Base-by-base conservation (phyloP, 2,113 vertebrate genomes). In the Eublepharis macularius region DNA sequence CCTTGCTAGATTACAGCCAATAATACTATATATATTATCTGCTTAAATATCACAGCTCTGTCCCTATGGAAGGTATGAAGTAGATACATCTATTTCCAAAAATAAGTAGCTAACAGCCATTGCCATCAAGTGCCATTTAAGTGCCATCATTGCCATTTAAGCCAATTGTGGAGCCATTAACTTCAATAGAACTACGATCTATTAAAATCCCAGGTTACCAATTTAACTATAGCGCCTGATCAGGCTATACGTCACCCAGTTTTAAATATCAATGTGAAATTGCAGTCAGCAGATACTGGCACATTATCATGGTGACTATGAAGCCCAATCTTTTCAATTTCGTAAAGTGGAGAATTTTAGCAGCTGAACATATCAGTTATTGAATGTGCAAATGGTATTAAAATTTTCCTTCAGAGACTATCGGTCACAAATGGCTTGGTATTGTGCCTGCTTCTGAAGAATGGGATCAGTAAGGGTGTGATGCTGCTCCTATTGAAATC, bases 341-440 rank as follows among this genome's bases (percentile, higher is more conserved):
- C 29, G 2, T 83, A 78, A 66, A 79, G 26, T 47, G 41, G 26
- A 70, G 66, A 51, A 63, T 49, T 73, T 49, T 12, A 83, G 13
- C 68, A 79, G 54, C 29, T 65, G 60, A 79, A 19, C 5, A 49
- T 66, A 79, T 32, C 65, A 57, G 43, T 74, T 83, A 79, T 34
- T 83, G 81, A 80, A 72, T 66, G 47, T 43, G 10, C 14, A 66
- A 66, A 66, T 86, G 45, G 63, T 51, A 86, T 76, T 13, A 74
- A n/a, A 41, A 80, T 75, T 75, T 66, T 39, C 69, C 19, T 68
- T 45, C 32, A 19, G 80, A 82, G 26, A 41, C 24, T 17, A n/a
- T 74, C 14, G 9, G 13, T 80, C 60, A 41, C 14, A 84, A 80
- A 75, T 43, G 4, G 39, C 21, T 57, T 7, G 6, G 43, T 14